Conservation (phyloP, 2,797 vertebrate genomes). For the Rhabdophis nuchalis region DNA sequence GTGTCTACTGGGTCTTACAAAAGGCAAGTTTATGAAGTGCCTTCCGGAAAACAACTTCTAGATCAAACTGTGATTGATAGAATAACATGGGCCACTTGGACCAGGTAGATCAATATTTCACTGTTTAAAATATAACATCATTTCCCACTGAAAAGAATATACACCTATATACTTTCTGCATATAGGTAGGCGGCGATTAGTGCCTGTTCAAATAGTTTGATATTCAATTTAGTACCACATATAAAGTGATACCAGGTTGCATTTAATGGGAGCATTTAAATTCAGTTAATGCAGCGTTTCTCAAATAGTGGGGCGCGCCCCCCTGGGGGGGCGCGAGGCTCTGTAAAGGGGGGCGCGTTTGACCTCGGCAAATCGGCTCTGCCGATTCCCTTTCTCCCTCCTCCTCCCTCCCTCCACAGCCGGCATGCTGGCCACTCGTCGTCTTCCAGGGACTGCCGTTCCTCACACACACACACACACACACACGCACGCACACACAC, state of each 20-base stretch:
- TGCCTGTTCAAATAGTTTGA: neutral
- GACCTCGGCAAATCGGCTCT: no score
- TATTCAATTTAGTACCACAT: neutral
- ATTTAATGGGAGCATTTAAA: neutral
- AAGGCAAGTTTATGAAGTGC: constrained; percentile 95
- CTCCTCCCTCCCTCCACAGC: no score
- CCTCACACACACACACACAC: no score
- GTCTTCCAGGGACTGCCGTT: no score
- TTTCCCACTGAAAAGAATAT: neutral
- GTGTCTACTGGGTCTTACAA: constrained; percentile 97
- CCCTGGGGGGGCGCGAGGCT: no score
- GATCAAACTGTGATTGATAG: constrained; percentile 90
- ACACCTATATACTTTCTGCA: neutral
- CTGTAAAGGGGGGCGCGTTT: no score
- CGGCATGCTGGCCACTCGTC: no score
- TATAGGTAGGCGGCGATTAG: neutral
- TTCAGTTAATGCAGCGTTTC: neutral
- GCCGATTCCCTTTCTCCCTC: no score
- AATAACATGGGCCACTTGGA: constrained; percentile 98
- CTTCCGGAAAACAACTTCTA: constrained; percentile 91
- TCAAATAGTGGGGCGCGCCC: no score
- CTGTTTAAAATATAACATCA: neutral
- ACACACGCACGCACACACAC: no score
- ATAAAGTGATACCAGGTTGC: neutral
- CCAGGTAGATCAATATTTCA: constrained; percentile 77